phyloP scores from a whole-genome alignment of 2,113 vertebrate genomes.

The Ailuropoda melanoleuca region DNA sequence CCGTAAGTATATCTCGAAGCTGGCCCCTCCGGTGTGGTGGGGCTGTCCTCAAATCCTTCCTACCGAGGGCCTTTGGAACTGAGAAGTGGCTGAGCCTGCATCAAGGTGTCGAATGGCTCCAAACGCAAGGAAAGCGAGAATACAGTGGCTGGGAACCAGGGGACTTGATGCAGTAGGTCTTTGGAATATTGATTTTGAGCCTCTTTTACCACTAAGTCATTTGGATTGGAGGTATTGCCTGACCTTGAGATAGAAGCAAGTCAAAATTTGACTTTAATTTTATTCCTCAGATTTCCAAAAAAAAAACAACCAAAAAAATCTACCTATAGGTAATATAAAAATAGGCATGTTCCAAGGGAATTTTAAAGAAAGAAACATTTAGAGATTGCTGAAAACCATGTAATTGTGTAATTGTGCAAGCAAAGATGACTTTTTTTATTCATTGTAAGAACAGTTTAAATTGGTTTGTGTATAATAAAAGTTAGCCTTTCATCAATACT shows the following conservation, averaged over 20 bases:
- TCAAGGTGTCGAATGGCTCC: background rate
- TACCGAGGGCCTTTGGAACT: background rate
- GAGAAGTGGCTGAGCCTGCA: background rate
- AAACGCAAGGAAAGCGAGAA: background rate
- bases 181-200: background rate
- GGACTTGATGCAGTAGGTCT: background rate
- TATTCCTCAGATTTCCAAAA: background rate
- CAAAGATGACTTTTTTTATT: constrained; percentile 33
- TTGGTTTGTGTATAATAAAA: constrained; percentile 60
- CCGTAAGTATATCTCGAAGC: background rate
- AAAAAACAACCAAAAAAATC: background rate
- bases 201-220: background rate
- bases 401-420: constrained; percentile 22
- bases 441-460: constrained; percentile 61
- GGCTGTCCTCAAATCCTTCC: background rate
- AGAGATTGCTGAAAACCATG: constrained; percentile 29
- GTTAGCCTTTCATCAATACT: constrained; percentile 66
- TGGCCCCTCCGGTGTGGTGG: background rate
- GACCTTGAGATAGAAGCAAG: background rate
- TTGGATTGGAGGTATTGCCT: background rate
- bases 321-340: constrained; percentile 40
- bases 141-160: background rate
- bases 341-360: constrained; percentile 6
- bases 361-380: constrained; percentile 43
- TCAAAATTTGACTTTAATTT: constrained; percentile 2